Conservation (phyloP, 2,797 vertebrate species). For the Phyllotis vaccarum region DNA sequence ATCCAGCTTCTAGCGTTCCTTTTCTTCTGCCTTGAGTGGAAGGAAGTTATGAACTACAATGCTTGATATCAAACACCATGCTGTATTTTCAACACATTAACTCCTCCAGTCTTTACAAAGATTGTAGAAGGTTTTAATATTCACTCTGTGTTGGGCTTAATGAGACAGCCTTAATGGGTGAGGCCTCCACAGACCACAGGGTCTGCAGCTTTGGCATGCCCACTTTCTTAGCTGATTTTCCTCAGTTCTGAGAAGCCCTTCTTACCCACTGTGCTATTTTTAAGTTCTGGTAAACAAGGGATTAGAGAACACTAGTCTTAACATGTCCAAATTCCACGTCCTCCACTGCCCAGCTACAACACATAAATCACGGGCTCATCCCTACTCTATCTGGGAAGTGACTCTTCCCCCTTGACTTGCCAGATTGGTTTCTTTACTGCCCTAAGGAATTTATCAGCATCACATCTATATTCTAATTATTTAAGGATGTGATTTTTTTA, state of each 20-base stretch:
- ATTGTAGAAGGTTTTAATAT: background rate
- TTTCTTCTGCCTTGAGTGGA: background rate
- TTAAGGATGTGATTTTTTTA: constrained; percentile 36
- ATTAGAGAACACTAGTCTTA: background rate
- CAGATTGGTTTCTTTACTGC: background rate
- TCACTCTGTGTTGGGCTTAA: background rate
- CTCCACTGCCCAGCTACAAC: background rate
- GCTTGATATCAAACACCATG: background rate
- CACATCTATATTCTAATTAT: constrained; percentile 43
- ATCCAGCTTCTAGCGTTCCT: background rate
- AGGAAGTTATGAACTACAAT: constrained; percentile 1
- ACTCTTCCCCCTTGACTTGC: background rate
- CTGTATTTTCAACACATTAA: background rate
- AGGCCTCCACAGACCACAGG: background rate
- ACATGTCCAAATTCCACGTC: background rate
- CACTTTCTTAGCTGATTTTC: background rate
- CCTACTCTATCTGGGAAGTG: background rate
- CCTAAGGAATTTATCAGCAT: background rate
- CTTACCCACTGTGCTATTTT: constrained; percentile 45
- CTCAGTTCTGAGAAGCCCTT: background rate
- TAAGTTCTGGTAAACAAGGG: constrained; percentile 31
- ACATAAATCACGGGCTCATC: background rate
- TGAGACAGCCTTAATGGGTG: background rate
- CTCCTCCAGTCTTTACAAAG: constrained; percentile 10
- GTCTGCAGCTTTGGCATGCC: background rate